A percentile compares a stretch with the other conserved stretches of the same genome.
phyloP scores from a whole-genome alignment of 2,113 vertebrate genomes.

The Agapornis roseicollis region DNA sequence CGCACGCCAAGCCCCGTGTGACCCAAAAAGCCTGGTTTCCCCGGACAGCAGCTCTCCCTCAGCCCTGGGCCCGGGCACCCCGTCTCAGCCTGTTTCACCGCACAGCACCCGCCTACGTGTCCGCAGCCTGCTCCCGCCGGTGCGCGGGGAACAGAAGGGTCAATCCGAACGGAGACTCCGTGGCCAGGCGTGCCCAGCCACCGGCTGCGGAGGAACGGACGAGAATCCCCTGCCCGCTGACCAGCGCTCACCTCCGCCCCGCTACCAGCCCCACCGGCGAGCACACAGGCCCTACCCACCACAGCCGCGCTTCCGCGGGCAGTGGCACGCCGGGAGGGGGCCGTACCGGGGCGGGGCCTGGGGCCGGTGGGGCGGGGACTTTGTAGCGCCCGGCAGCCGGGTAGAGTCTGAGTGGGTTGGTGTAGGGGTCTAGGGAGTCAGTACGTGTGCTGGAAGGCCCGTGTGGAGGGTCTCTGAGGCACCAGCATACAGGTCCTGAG shows the following conservation, averaged over 20 bases:
- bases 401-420: rapidly evolving
- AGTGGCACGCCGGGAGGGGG: neutral
- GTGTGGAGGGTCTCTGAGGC: too few species aligned
- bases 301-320: neutral
- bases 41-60: neutral
- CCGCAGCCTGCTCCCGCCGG: neutral
- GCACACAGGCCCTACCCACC: neutral
- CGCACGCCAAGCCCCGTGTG: neutral
- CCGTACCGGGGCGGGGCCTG: rapidly evolving
- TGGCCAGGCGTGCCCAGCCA: rapidly evolving
- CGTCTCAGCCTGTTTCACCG: neutral
- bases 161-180: rapidly evolving
- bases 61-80: too few species aligned
- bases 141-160: too few species aligned
- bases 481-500: neutral
- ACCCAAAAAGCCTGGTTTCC: rapidly evolving
- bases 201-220: rapidly evolving
- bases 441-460: rapidly evolving
- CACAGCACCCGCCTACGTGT: neutral
- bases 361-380: neutral
- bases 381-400: rapidly evolving
- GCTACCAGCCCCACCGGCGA: neutral
- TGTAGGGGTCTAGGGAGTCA: rapidly evolving
- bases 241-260: neutral
- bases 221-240: rapidly evolving